phyloP scores from a whole-genome alignment of 2,113 vertebrate genomes.

The Baryphthengus martii region DNA sequence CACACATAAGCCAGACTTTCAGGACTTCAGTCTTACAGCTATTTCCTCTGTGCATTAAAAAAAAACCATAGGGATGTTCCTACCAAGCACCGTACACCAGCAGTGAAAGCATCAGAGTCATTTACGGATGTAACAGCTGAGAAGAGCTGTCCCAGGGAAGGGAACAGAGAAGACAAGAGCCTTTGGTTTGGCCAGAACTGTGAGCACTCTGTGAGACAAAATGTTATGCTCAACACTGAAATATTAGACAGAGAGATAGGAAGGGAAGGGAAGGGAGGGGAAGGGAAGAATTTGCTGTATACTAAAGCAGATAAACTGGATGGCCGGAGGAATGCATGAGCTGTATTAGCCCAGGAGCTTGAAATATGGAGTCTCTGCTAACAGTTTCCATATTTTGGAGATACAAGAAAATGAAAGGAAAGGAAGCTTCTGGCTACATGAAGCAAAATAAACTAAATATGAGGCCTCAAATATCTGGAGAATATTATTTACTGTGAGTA shows the following conservation, averaged over 20 bases:
- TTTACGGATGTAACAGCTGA: background rate
- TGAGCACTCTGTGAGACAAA: background rate
- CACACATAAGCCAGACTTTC: background rate
- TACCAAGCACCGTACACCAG: background rate
- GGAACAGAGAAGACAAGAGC: background rate
- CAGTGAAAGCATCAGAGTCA: background rate
- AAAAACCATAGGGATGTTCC: background rate
- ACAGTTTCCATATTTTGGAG: background rate
- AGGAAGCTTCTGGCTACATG: background rate
- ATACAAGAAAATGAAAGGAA: background rate
- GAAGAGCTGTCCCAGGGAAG: background rate
- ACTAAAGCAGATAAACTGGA: background rate
- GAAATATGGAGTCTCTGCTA: background rate
- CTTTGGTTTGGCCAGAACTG: background rate
- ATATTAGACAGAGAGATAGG: background rate
- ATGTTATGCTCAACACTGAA: background rate
- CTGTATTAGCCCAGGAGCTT: background rate
- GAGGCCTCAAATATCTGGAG: background rate
- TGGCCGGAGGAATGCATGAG: background rate
- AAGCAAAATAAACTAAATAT: background rate
- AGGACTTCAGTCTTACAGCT: background rate
- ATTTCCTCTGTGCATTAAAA: background rate
- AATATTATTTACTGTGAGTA: background rate
- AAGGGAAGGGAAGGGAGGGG: rapidly evolving
- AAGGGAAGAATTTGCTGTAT: background rate